phyloP scores from a whole-genome alignment of 2,797 vertebrate genomes.

The Syngnathus acus region DNA sequence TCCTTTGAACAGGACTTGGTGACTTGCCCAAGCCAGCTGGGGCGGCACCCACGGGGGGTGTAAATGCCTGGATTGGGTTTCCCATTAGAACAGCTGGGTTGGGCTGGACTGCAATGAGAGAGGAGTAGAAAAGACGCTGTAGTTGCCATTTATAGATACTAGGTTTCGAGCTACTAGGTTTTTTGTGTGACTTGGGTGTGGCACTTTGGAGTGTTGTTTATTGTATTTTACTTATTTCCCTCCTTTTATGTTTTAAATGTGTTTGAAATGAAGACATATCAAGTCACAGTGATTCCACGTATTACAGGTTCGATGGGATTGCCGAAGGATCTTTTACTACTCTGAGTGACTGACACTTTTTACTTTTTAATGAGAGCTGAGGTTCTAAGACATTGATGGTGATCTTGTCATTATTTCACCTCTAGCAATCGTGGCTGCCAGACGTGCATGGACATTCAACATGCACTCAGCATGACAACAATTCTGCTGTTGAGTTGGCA shows the following conservation, averaged over 20 bases:
- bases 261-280: too few relatives aligned
- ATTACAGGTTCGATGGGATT: not conserved
- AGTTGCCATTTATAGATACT: not conserved
- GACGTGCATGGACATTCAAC: not conserved
- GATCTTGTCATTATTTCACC: not conserved
- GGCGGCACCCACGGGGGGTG: conserved; percentile 85
- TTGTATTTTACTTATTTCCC: too few relatives aligned
- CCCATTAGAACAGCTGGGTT: conserved; percentile 92
- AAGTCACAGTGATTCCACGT: too few relatives aligned
- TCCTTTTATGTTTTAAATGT: too few relatives aligned
- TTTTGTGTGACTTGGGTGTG: too few relatives aligned
- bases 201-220: too few relatives aligned
- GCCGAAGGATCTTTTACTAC: not conserved
- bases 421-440: not conserved
- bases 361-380: not conserved
- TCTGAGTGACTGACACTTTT: not conserved
- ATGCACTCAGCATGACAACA: not conserved
- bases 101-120: conserved; percentile 79
- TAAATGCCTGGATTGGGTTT: conserved; percentile 92
- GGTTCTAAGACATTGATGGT: not conserved
- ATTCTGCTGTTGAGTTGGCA: not conserved
- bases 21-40: conserved; percentile 86
- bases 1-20: conserved; percentile 95
- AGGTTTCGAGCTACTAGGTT: too few relatives aligned
- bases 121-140: not conserved